Percentiles rank a stretch among this genome's conserved stretches.
These are phyloP conservation scores for Pogoniulus pusillus DNA, from an alignment of 2,797 vertebrate genomes.

Conservation along the genomic window DNA sequence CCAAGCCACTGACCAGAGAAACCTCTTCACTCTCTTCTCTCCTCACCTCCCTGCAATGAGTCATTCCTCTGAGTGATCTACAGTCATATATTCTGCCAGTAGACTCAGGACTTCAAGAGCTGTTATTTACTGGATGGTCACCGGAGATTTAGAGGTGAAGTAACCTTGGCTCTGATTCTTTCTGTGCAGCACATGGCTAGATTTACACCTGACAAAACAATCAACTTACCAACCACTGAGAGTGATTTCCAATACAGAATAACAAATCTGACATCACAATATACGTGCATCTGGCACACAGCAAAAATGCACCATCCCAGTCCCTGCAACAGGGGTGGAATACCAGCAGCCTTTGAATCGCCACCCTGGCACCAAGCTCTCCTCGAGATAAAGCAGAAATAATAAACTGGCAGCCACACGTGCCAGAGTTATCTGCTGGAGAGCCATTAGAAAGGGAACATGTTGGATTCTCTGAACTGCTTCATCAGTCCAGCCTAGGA, in stretches of 20 bases:
- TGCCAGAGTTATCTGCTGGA: not conserved
- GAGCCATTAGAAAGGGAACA: not conserved
- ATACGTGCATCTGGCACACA: not conserved
- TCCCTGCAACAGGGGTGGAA: not conserved
- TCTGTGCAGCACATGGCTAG: not conserved
- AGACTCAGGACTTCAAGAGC: not conserved
- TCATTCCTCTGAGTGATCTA: conserved; percentile 1
- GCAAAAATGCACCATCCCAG: not conserved
- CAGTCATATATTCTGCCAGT: conserved; percentile 14
- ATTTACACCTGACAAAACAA: conserved; percentile 1
- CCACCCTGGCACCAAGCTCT: not conserved
- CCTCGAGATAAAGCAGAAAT: not conserved
- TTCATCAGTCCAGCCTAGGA: not conserved
- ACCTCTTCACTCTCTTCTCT: not conserved
- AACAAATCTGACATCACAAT: not conserved
- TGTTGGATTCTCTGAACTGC: not conserved
- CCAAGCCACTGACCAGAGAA: not conserved
- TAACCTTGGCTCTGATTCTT: not conserved
- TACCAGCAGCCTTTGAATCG: not conserved
- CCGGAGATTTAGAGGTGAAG: conserved; percentile 42
- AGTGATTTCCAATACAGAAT: not conserved
- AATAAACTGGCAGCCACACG: not conserved
- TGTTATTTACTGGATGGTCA: conserved; percentile 41
- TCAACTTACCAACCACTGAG: not conserved
- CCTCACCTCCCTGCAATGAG: not conserved